Evolutionary conservation across 2,113 vertebrate genomes (phyloP).

Genomic region (Micromys minutus): DNA sequence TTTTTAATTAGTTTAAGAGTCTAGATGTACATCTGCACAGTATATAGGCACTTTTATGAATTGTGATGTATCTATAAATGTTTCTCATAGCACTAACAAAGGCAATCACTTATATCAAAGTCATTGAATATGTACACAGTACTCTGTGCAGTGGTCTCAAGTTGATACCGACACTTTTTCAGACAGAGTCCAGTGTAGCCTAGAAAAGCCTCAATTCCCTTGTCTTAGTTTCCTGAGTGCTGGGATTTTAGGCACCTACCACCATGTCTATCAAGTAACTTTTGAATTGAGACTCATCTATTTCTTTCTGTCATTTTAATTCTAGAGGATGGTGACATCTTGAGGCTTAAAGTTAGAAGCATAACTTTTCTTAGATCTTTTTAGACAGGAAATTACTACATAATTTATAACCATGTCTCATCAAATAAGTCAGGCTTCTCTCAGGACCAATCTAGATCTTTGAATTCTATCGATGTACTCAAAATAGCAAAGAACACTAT

Average conservation of each 20-base stretch:
- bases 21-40: not conserved
- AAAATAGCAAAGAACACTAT: conserved; percentile 8
- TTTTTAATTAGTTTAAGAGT: no score
- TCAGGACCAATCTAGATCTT: not conserved
- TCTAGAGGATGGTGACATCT: not conserved
- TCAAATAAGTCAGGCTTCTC: not conserved
- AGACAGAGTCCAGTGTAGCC: not conserved
- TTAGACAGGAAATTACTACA: not conserved
- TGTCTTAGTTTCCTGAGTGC: not conserved
- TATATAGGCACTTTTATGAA: not conserved
- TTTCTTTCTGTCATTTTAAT: conserved; percentile 29
- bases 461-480: conserved; percentile 2
- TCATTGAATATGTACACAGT: not conserved
- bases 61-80: not conserved
- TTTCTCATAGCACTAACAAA: not conserved
- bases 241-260: not conserved
- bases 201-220: not conserved
- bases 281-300: not conserved
- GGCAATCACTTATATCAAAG: not conserved
- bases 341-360: conserved; percentile 16
- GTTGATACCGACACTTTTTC: not conserved
- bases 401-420: not conserved
- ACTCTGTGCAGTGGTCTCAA: not conserved
- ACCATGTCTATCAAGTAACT: not conserved
- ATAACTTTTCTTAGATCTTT: conserved; percentile 17